Evolutionary conservation across 2,888 invertebrate genomes (phyloP), one percentile per base, ranked within the genome.

Genomic region (Zaprionus bogoriensis): DNA sequence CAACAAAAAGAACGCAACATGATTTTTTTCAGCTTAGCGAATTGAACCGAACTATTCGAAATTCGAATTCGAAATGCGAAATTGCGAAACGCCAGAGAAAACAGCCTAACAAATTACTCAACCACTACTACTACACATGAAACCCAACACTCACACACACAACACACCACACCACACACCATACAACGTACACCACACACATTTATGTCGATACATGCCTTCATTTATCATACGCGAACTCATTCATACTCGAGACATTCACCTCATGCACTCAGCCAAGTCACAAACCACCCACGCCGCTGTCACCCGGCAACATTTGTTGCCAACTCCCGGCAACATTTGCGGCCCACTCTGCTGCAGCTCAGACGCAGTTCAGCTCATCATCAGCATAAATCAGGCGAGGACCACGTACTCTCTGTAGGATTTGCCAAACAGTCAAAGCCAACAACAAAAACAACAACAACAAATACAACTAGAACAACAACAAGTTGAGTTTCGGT

Each of bases 361-460:
- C 32, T 36, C 32, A 27, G 27, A n/a, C 48, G 20, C 52, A 47
- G 59, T 39, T 53, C n/a, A 41, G 52, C 55, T 55, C 74, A 67
- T 71, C 84, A 87, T 82, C 79, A 87, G 80, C 79, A 79, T 86
- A 79, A 87, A 87, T 87, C 87, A 74, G 74, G 69, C 83, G 55
- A 73, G 53, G 41, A 67, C 32, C 32, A 36, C 32, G 17, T 53
- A 42, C 32, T 42, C 63, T 63, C 63, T 41, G 52, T 76, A 71
- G 82, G 69, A 67, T 67, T 77, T 80, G 71, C 63, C 55, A 54
- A 61, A 30, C 47, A 50, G 45, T 44, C 74, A 51, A 60, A 60
- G 55, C 30, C 63, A 48, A 51, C 52, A 60, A 53, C 63, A 48
- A 55, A 60, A 60, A 46, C 64, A 54, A 59, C 20, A 67, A 68